phyloP scores from a whole-genome alignment of 2,888 invertebrate species.

The Perizoma flavofasciatum region DNA sequence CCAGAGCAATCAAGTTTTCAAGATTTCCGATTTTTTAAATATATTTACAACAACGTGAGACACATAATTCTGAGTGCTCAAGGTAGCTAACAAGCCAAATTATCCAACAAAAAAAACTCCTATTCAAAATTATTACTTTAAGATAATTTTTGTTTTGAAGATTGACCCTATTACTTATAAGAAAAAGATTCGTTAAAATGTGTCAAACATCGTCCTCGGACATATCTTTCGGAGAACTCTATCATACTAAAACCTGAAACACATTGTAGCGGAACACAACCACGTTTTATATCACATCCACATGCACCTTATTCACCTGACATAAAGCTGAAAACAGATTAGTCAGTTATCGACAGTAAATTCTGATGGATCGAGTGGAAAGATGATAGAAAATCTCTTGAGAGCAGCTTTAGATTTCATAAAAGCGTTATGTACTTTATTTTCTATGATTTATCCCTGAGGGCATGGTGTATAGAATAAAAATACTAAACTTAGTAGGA shows the following conservation, averaged over 20 bases:
- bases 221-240: neutral
- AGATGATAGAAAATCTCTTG: constrained; percentile 5
- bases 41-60: too few relatives aligned
- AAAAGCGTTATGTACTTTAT: constrained; percentile 17
- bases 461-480: neutral
- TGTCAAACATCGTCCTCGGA: neutral
- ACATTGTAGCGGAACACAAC: neutral
- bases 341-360: neutral
- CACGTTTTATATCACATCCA: neutral
- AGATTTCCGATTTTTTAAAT: too few relatives aligned
- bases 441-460: neutral
- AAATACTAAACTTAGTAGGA: too few relatives aligned
- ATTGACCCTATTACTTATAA: too few relatives aligned
- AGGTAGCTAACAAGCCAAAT: too few relatives aligned
- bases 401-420: constrained; percentile 8
- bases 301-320: neutral
- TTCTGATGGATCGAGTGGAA: constrained; percentile 5
- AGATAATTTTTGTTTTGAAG: too few relatives aligned
- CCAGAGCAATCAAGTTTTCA: too few relatives aligned
- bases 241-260: neutral
- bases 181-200: too few relatives aligned
- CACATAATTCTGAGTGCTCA: too few relatives aligned
- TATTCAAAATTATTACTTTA: too few relatives aligned
- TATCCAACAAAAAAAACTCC: too few relatives aligned
- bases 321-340: neutral